Base-by-base conservation (phyloP, 2,113 vertebrate species). In the Tyto alba region DNA sequence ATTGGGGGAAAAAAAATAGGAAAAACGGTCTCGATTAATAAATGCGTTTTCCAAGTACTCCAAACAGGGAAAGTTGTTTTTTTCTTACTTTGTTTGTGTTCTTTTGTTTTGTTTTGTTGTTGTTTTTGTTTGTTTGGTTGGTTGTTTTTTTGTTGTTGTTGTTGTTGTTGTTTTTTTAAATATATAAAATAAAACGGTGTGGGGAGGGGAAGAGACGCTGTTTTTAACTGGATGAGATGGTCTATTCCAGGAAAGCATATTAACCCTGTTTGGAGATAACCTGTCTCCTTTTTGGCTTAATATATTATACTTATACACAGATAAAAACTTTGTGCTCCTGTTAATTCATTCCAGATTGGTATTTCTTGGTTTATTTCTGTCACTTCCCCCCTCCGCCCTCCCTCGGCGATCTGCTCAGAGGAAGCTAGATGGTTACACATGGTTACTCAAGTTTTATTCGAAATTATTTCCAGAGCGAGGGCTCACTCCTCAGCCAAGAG, bases 191-290 rank as follows among this genome's bases (percentile, higher is more conserved):
- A 53, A 92, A 95, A 16, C 50, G 32, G 45, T 85, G 22, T 64
- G 89, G 11, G 75, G 32, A 76, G 84, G 69, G 79, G 64, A n/a
- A 95, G 89, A 92, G 57, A 77, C 77, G 78, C 40, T 95, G 84
- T 85, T 97, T 97, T 94, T 82, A 71, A 94, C 87, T 36, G 77
- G 34, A 68, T 94, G 88, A 97, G 85, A 95, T 95, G 82, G 85
- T 95, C 97, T 97, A 96, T 98, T 97, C 95, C 96, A 96, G 14
- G 95, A 96, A 96, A 13, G 71, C 77, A 59, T 95, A 95, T 95
- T 98, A 97, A 97, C 97, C 97, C 93, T 67, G 96, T 94, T 96
- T 96, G 77, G 94, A 97, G 97, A 93, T 93, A 97, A 96, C 93
- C 85, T 94, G 90, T 84, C 72, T 96, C 85, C n/a, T 89, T 92